A percentile compares a stretch with the other conserved stretches of the same genome.
Conservation (phyloP, 2,113 vertebrate genomes). For the Larimichthys polyactis region DNA sequence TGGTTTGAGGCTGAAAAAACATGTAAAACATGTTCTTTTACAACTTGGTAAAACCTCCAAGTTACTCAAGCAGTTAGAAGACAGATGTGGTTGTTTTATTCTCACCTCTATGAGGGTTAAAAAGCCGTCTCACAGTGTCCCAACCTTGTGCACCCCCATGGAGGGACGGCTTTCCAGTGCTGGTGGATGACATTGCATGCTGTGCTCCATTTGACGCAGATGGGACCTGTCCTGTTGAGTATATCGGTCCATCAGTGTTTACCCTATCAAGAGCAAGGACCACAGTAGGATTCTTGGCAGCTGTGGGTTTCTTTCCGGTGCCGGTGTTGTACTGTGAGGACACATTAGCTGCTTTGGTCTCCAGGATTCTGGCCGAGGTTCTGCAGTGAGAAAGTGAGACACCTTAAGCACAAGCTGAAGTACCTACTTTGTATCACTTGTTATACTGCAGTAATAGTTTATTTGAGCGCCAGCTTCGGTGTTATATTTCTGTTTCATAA, state of each 20-base stretch:
- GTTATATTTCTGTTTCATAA: slow-evolving; percentile 5
- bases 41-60: neutral
- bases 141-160: slow-evolving; percentile 78
- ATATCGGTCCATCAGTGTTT: slow-evolving; percentile 69
- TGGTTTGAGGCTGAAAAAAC: slow-evolving; percentile 76
- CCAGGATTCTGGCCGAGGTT: slow-evolving; percentile 85
- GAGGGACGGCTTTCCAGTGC: slow-evolving; percentile 61
- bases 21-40: neutral
- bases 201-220: slow-evolving; percentile 74
- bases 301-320: slow-evolving; percentile 74
- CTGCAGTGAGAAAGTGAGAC: slow-evolving; percentile 64
- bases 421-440: neutral
- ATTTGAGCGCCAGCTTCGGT: neutral
- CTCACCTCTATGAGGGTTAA: slow-evolving; percentile 82
- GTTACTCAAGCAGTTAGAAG: neutral
- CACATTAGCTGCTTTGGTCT: slow-evolving; percentile 74
- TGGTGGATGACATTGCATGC: slow-evolving; percentile 69
- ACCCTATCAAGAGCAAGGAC: slow-evolving; percentile 80
- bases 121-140: slow-evolving; percentile 80
- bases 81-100: slow-evolving; percentile 19
- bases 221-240: slow-evolving; percentile 71
- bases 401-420: slow-evolving; percentile 5
- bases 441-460: slow-evolving; percentile 8
- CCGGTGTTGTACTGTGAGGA: slow-evolving; percentile 62
- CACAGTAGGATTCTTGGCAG: slow-evolving; percentile 77